Base-by-base conservation (phyloP, 2,113 vertebrate genomes). In the Butorides virescens region DNA sequence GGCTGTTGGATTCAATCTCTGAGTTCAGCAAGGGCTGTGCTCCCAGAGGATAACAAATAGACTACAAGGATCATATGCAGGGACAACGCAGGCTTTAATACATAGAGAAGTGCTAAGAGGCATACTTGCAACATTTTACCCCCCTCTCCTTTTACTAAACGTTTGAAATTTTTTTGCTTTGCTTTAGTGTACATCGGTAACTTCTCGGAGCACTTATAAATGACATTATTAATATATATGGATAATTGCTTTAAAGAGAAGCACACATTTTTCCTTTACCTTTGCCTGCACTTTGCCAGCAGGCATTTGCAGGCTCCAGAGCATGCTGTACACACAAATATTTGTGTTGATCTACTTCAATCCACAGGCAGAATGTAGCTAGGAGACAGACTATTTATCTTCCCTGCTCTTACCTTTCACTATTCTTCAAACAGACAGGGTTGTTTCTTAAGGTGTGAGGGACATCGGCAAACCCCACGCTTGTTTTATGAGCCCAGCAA, bases 291-390 rank as follows among this genome's bases (percentile, higher is more conserved):
- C 92, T 96, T 95, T 73, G 93, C 94, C 94, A 95, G 96, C 37
- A 94, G 96, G 97, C 93, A 80, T 80, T 90, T 32, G 63, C 86
- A 95, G 81, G 96, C 87, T 92, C 79, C 13, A 0, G 83, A 92
- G 84, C 93, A 88, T 47, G 87, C 93, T 2, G 9, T 80, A 93
- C 90, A 94, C 81, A 82, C 95, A 94, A 97, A 93, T 94, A 95
- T 88, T 95, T 96, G 95, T 90, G 95, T 92, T 95, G 87, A 94
- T 94, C 90, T 90, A 73, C 96, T 95, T 96, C 94, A 93, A 90
- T 90, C 87, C 95, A 97, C 91, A 92, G 95, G 89, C 93, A 95
- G 91, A 96, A 96, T 63, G 95, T 91, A 95, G 91, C 92, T 96
- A 92, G 84, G 90, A 97, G 93, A 97, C 87, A 77, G 84, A 62